Percentiles rank a stretch among this genome's conserved stretches.
These are phyloP conservation scores for Drosophila nannoptera DNA, from an alignment of 1,140 invertebrate genomes.

Conservation along the genomic window DNA sequence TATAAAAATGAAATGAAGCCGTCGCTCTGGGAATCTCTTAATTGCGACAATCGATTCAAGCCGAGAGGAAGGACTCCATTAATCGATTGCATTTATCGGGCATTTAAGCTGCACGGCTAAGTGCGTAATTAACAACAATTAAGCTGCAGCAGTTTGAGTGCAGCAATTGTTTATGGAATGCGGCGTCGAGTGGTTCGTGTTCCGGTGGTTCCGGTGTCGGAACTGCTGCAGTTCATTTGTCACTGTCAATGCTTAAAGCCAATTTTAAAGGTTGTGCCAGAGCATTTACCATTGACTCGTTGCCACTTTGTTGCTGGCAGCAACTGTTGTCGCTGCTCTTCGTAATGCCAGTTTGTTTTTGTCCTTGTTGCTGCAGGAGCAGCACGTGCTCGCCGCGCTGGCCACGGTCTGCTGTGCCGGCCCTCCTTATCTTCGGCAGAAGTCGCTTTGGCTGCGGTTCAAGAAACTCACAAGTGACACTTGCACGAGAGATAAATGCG, in stretches of 20 bases:
- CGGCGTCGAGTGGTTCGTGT: conserved; percentile 9
- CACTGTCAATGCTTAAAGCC: conserved; percentile 33
- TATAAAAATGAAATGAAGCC: background rate
- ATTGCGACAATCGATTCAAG: conserved; percentile 32
- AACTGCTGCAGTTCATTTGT: conserved; percentile 41
- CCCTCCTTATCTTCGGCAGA: conserved; percentile 24
- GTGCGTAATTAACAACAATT: conserved; percentile 46
- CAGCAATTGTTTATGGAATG: conserved; percentile 45
- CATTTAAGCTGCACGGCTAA: conserved; percentile 21
- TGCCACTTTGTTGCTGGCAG: conserved; percentile 19
- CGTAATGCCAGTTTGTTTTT: background rate
- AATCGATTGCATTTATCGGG: conserved; percentile 23
- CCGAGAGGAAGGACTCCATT: background rate
- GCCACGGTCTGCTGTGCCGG: conserved; percentile 1
- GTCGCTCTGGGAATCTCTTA: conserved; percentile 1
- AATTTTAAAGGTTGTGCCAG: conserved; percentile 33
- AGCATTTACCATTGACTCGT: conserved; percentile 35
- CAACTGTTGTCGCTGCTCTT: background rate
- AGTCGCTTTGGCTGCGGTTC: conserved; percentile 70
- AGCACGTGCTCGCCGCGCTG: conserved; percentile 33
- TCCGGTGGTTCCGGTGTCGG: conserved; percentile 7
- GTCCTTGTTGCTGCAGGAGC: background rate
- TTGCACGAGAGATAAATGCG: conserved; percentile 74
- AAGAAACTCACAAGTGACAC: conserved; percentile 76
- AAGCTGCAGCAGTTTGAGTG: conserved; percentile 20